Evolutionary conservation across 2,797 vertebrate species (phyloP).

Genomic region (Fratercula arctica): DNA sequence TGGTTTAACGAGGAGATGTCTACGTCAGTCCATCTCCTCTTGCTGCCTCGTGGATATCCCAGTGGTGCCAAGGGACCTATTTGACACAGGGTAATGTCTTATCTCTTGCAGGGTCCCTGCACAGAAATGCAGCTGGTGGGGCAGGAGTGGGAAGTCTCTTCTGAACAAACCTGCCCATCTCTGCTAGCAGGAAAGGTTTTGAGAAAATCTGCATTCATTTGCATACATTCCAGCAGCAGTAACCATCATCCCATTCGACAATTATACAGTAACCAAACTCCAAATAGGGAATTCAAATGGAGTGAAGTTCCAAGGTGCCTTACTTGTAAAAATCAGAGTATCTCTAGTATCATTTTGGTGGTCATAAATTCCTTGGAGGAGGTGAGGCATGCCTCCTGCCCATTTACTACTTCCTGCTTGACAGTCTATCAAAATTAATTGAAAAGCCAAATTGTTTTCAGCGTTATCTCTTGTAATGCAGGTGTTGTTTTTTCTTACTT

Average conservation of each 20-base stretch:
- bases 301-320: neutral
- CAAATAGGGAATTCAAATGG: neutral
- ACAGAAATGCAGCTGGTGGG: neutral
- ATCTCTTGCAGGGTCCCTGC: neutral
- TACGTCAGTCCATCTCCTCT: neutral
- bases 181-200: neutral
- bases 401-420: neutral
- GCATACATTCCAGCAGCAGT: neutral
- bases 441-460: neutral
- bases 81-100: neutral
- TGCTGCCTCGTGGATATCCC: rapidly evolving
- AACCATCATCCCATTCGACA: neutral
- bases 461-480: neutral
- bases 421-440: neutral
- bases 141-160: neutral
- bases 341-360: neutral
- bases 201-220: neutral
- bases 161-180: neutral
- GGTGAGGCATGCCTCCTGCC: neutral
- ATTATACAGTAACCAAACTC: neutral
- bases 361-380: neutral
- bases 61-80: neutral
- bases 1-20: neutral
- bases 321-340: neutral
- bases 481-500: neutral